Percentiles rank a stretch among this genome's conserved stretches.
Conservation (phyloP, 2,797 vertebrate species). For the Florisuga fusca region DNA sequence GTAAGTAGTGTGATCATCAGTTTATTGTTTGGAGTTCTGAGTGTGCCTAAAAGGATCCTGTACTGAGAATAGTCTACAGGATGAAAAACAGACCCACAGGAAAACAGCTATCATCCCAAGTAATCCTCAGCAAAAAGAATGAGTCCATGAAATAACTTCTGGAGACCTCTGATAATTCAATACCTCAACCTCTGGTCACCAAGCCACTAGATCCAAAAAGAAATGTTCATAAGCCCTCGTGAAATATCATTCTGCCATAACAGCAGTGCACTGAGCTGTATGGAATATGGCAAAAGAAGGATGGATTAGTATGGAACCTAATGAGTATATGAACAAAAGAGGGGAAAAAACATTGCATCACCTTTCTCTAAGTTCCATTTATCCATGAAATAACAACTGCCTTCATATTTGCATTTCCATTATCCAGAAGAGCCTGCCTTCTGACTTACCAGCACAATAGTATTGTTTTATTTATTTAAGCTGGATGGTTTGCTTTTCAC, state of each 20-base stretch:
- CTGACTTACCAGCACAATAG: not conserved
- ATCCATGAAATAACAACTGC: constrained; percentile 38
- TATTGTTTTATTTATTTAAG: constrained; percentile 58
- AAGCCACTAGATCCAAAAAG: constrained; percentile 8
- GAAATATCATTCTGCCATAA: not conserved
- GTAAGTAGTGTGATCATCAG: not conserved
- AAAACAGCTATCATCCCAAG: constrained; percentile 18
- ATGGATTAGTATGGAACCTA: not conserved
- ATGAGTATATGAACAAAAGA: constrained; percentile 1
- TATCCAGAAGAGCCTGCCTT: constrained; percentile 12
- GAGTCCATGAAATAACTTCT: not conserved
- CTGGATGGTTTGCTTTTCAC: constrained; percentile 38
- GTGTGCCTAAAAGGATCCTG: not conserved
- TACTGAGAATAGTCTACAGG: not conserved
- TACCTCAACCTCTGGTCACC: not conserved
- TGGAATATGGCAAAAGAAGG: not conserved
- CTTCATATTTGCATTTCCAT: constrained; percentile 46
- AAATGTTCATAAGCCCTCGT: not conserved
- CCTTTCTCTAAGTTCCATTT: constrained; percentile 27
- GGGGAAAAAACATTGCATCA: not conserved
- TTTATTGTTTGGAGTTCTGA: not conserved
- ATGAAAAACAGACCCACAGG: not conserved
- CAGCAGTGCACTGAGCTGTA: not conserved
- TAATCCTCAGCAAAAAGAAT: not conserved
- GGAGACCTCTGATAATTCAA: not conserved